Percentiles rank a stretch among this genome's conserved stretches.
These are phyloP conservation scores for Atta texana DNA, from an alignment of 1,140 invertebrate genomes.

Conservation along the genomic window DNA sequence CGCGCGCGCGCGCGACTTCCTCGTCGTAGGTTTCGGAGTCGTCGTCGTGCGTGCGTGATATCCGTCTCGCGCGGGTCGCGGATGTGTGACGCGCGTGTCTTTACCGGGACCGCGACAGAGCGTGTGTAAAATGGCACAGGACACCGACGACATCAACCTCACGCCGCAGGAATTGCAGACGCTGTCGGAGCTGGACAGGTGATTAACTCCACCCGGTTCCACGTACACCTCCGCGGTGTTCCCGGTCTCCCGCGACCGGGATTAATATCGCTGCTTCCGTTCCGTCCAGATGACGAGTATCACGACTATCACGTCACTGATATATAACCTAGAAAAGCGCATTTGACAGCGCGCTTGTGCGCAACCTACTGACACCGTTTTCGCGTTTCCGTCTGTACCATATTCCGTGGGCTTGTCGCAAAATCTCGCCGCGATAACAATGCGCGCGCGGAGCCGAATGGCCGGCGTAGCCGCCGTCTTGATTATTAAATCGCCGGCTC, in stretches of 20 bases:
- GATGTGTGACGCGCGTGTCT: neutral
- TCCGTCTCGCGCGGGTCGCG: slow-evolving; percentile 28
- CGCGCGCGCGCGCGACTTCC: slow-evolving; percentile 47
- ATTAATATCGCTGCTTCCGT: neutral
- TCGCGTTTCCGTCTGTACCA: neutral
- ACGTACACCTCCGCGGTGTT: too few relatives aligned
- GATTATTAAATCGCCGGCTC: neutral
- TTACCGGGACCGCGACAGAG: slow-evolving; percentile 2
- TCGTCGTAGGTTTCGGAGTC: slow-evolving; percentile 33
- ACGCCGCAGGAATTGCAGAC: slow-evolving; percentile 93
- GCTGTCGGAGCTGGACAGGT: slow-evolving; percentile 95
- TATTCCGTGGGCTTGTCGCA: slow-evolving; percentile 1
- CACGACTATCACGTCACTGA: neutral
- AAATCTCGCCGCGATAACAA: neutral
- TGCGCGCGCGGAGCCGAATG: neutral
- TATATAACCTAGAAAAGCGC: slow-evolving; percentile 70
- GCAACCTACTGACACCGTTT: slow-evolving; percentile 81
- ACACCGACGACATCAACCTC: slow-evolving; percentile 87
- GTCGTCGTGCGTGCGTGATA: slow-evolving; percentile 8
- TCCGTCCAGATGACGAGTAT: neutral
- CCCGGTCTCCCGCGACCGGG: neutral
- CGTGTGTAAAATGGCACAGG: slow-evolving; percentile 84
- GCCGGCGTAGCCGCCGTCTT: neutral
- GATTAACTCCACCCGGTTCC: slow-evolving; percentile 68
- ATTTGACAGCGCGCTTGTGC: slow-evolving; percentile 74